Evolutionary conservation across 2,113 vertebrate genomes (phyloP), one percentile per base, ranked within the genome.

Genomic region (Oxyruncus cristatus): DNA sequence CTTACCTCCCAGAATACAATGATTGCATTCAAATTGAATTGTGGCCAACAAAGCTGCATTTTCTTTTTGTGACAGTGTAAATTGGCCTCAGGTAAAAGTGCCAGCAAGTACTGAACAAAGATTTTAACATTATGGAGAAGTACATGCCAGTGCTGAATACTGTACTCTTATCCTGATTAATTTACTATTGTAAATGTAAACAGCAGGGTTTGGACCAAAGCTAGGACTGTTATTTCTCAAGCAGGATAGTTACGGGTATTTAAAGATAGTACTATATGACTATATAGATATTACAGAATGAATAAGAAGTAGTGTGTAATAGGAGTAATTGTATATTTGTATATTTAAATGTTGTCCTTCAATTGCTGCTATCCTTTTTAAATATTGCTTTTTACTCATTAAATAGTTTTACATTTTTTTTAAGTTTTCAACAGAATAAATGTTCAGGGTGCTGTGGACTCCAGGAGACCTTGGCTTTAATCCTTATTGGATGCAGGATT

Each of bases 401-500:
- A 61, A 76, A 59, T 39, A 33, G 8, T 26, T 80, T 30, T 32
- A 61, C 3, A 24, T 50, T 95, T 66, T 75, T 17, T 62, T 35
- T 28, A 82, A 22, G 2, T 83, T 77, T 92, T 88, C 22, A 55
- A 49, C 6, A 58, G 46, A 85, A 59, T 55, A 6, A 23, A 44
- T n/a, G 5, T 44, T 14, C 28, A 79, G 49, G 10, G 30, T 61
- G 11, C 63, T 73, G 21, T 1, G 2, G 63, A 74, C 72, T 93
- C 85, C 35, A 80, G 88, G 32, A 96, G 67, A 93, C 92, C 85
- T 96, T 95, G 85, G 52, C 30, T 92, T 41, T 73, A 95, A 88
- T 91, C 85, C 71, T 71, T 79, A 23, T 19, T 92, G 74, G 58
- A 85, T 55, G 33, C 15, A 92, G 16, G 26, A 66, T 83, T 94